phyloP scores from a whole-genome alignment of 2,888 invertebrate genomes.

The Ochropleura plecta region DNA sequence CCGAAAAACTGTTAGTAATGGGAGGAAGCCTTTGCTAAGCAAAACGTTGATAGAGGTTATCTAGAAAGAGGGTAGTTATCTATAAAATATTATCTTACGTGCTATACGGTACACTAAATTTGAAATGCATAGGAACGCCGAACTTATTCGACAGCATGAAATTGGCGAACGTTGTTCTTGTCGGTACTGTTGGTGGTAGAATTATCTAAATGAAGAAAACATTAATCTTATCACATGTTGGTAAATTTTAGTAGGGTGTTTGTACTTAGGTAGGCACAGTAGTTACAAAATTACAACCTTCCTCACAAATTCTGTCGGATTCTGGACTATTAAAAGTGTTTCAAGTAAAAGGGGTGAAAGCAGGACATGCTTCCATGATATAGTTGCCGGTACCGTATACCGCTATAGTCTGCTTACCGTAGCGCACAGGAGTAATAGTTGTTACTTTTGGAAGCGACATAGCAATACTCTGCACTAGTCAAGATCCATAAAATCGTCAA shows the following conservation, averaged over 20 bases:
- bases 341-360: background rate
- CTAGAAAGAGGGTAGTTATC: no score
- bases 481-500: background rate
- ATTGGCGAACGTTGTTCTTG: constrained; percentile 82
- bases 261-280: background rate
- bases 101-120: constrained; percentile 79
- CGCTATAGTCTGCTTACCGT: no score
- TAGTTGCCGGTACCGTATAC: no score
- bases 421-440: no score
- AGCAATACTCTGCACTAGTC: no score
- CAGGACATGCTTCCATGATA: no score
- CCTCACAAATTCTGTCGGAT: background rate
- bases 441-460: no score
- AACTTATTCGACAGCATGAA: constrained; percentile 86
- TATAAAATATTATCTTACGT: constrained; percentile 77
- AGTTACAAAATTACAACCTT: background rate
- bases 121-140: constrained; percentile 84
- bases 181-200: constrained; percentile 86
- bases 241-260: background rate
- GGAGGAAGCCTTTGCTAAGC: background rate
- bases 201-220: constrained; percentile 74
- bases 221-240: background rate
- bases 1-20: background rate
- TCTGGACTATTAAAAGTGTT: background rate
- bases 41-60: background rate